Conservation (phyloP, 2,888 invertebrate genomes). For the Venusia cambrica region DNA sequence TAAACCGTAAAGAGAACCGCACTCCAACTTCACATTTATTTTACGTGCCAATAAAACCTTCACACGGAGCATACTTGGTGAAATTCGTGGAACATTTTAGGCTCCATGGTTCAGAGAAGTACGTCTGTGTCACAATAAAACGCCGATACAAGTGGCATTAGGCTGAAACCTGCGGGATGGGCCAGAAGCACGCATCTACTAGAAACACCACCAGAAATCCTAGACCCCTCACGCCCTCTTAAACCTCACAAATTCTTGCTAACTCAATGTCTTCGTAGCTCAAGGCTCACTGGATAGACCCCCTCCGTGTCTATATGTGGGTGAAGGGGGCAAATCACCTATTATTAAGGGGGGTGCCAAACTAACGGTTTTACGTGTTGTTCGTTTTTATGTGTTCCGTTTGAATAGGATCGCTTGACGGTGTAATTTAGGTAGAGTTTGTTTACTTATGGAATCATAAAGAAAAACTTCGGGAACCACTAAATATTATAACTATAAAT, state of each 20-base stretch:
- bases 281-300: slow-evolving; percentile 43
- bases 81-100: slow-evolving; percentile 55
- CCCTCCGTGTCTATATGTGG: slow-evolving; percentile 47
- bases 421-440: slow-evolving; percentile 64
- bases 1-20: slow-evolving; percentile 59
- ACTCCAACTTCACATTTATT: slow-evolving; percentile 67
- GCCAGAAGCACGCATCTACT: slow-evolving; percentile 62
- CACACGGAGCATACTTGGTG: slow-evolving; percentile 63
- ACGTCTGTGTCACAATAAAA: slow-evolving; percentile 74
- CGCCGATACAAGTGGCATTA: slow-evolving; percentile 75
- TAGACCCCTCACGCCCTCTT: slow-evolving; percentile 38
- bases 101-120: slow-evolving; percentile 55
- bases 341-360: slow-evolving; percentile 77
- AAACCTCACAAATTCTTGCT: slow-evolving; percentile 1
- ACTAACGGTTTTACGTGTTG: slow-evolving; percentile 72
- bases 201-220: slow-evolving; percentile 35
- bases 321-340: slow-evolving; percentile 66
- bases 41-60: slow-evolving; percentile 68
- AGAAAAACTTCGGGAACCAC: slow-evolving; percentile 1
- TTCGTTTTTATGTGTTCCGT: slow-evolving; percentile 73
- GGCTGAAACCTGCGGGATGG: slow-evolving; percentile 64
- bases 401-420: slow-evolving; percentile 59
- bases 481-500: too few relatives aligned
- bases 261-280: slow-evolving; percentile 28
- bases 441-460: slow-evolving; percentile 31